Base-by-base conservation (phyloP, 2,888 invertebrate species). In the Tetheella fluctuosa region DNA sequence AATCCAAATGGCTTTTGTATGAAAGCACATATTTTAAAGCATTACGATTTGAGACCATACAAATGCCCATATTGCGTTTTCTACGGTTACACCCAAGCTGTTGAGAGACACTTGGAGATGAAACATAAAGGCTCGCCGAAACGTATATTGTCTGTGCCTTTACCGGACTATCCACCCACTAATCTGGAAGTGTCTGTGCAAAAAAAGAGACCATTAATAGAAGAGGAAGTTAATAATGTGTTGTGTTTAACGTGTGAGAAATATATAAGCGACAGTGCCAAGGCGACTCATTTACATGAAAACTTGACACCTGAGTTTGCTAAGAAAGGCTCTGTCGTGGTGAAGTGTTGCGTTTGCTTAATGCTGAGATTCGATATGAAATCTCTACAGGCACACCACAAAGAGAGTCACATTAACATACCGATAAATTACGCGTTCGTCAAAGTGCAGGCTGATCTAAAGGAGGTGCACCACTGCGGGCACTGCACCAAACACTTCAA, bases 311-410 rank as follows among this genome's bases (percentile, higher is more conserved):
- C 81, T 0, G 80, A 82, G 1, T 85, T 88, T 4, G 85, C 79
- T 0, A 83, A 78, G 34, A 79, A 83, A 42, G 93, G 89, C 0
- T 77, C 81, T 0, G 70, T 91, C 0, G 89, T 94, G 0, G 83
- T 89, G 12, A 91, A 91, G 61, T 94, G 94, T 64, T 82, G 85
- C 15, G 74, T 82, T 10, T 94, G 94, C 63, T 66, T 79, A 10
- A 80, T 71, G 2, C 77, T 93, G 0, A 79, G 88, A 0, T 69
- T 77, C 0, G 74, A 83, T 4, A 69, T 89, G n/a, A 52, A 70
- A 20, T 70, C 78, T 0, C 74, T 92, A 25, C 63, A 84, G 30
- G 78, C 77, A 0, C 94, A 94, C 61, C 90, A 93, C 64, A 66
- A 67, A 0, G 23, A 37, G 0, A 23, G 23, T 1, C 92, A 93